Evolutionary conservation across 2,797 vertebrate species (phyloP), one percentile per base, ranked within the genome.

Genomic region (Rhinophrynus dorsalis): DNA sequence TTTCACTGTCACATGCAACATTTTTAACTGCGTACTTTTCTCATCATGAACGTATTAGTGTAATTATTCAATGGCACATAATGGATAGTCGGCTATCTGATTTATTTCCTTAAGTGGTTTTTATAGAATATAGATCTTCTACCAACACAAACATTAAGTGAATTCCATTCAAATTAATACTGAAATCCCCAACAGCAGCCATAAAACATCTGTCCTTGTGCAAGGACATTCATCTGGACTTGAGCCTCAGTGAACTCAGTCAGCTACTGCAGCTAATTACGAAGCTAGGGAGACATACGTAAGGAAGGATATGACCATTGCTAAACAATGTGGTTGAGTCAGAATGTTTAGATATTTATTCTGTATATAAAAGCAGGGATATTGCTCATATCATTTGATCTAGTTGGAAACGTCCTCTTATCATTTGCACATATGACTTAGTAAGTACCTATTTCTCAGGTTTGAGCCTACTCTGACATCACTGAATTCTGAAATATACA

Each of bases 111-210:
- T 54, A 54, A 65, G 40, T 55, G 50, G 50, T 10, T 65, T 54
- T 52, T 12, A 64, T 64, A 38, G 51, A 52, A 52, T 64, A 40
- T 3, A 52, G 3, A 63, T 48, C 15, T n/a, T 52, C 47, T 35
- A 30, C 10, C 45, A 64, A 7, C 15, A 37, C n/a, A n/a, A 20
- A 38, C 37, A 38, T 33, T 64, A 64, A 64, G 38, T 64, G 32
- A 6, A 52, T 12, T 64, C 23, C 32, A 64, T 52, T 67, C 32
- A 38, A 55, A 30, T 3, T 7, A 66, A 30, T 66, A 37, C 40
- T 27, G 23, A 26, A 38, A 67, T 37, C 33, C 27, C 21, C 55
- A 6, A 44, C 21, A 47, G 27, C n/a, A 27, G 23, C 42, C 29
- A 67, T 45, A 56, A 67, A 56, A 67, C 15, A 45, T 42, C 5